Evolutionary conservation across 2,113 vertebrate species (phyloP).

Genomic region (Tichodroma muraria): DNA sequence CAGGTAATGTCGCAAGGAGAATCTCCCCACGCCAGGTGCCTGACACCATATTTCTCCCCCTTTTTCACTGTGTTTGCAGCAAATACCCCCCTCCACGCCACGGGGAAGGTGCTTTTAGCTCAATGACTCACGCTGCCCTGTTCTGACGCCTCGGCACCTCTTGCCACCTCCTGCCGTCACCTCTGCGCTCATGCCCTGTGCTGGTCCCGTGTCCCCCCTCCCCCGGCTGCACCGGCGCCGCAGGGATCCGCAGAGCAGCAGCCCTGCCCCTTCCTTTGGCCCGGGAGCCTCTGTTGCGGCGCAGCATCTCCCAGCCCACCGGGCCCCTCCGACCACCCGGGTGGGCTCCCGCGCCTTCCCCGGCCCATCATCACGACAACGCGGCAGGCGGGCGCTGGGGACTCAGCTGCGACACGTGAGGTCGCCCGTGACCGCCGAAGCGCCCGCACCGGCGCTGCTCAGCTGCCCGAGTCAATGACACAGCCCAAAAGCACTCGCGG

Average conservation of each 20-base stretch:
- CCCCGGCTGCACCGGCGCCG: neutral
- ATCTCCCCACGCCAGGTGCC: neutral
- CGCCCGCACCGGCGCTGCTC: neutral
- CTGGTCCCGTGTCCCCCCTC: neutral
- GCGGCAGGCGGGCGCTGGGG: neutral
- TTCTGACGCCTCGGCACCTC: neutral
- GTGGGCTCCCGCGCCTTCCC: neutral
- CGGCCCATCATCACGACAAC: neutral
- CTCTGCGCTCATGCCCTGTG: neutral
- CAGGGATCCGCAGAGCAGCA: conserved; percentile 45
- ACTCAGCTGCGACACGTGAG: neutral
- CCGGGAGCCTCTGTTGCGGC: neutral
- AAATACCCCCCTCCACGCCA: neutral
- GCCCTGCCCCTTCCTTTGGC: conserved; percentile 29
- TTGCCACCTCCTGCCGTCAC: neutral
- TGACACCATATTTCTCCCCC: fast-evolving
- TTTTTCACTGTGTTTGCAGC: neutral
- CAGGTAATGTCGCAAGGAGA: fast-evolving
- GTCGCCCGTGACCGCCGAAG: neutral
- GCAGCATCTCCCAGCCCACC: neutral
- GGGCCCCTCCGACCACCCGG: neutral
- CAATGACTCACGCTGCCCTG: neutral
- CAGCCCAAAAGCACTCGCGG: neutral
- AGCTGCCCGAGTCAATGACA: neutral
- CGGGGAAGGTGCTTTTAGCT: neutral